A percentile compares a stretch with the other conserved stretches of the same genome.
These are phyloP conservation scores for Scrobipalpa atriplicella DNA, from an alignment of 2,888 invertebrate genomes.

Conservation along the genomic window DNA sequence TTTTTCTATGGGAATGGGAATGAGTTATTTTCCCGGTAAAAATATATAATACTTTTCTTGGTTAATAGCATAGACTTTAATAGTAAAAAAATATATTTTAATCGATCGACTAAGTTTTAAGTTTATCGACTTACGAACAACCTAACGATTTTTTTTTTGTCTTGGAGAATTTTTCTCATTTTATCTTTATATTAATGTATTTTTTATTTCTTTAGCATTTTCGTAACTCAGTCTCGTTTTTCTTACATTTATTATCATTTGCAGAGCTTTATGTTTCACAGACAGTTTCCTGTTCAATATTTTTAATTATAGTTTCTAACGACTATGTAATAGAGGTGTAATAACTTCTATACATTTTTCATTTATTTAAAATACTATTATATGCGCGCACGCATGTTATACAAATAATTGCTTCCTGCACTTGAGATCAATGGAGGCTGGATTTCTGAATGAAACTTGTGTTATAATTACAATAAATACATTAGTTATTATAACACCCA, in stretches of 20 bases:
- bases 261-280: neutral
- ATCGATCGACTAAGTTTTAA: too few relatives aligned
- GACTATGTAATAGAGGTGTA: slow-evolving; percentile 13
- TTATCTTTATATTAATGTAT: too few relatives aligned
- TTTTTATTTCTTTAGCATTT: too few relatives aligned
- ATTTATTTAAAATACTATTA: slow-evolving; percentile 21
- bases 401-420: slow-evolving; percentile 28
- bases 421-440: slow-evolving; percentile 12
- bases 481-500: slow-evolving; percentile 5
- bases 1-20: neutral
- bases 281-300: neutral
- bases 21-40: too few relatives aligned
- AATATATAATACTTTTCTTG: too few relatives aligned
- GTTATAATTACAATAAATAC: slow-evolving; percentile 1
- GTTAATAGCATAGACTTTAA: too few relatives aligned
- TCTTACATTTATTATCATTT: neutral
- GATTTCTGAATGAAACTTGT: slow-evolving; percentile 27
- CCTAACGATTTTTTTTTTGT: too few relatives aligned
- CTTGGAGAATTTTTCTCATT: too few relatives aligned
- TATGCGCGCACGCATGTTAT: slow-evolving; percentile 15
- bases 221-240: neutral
- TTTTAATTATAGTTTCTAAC: slow-evolving; percentile 15
- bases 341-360: slow-evolving; percentile 24
- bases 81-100: too few relatives aligned
- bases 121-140: too few relatives aligned